Percentiles rank a stretch among this genome's conserved stretches.
These are phyloP conservation scores for Calliopsis andreniformis DNA, from an alignment of 1,140 invertebrate species.

Conservation along the genomic window DNA sequence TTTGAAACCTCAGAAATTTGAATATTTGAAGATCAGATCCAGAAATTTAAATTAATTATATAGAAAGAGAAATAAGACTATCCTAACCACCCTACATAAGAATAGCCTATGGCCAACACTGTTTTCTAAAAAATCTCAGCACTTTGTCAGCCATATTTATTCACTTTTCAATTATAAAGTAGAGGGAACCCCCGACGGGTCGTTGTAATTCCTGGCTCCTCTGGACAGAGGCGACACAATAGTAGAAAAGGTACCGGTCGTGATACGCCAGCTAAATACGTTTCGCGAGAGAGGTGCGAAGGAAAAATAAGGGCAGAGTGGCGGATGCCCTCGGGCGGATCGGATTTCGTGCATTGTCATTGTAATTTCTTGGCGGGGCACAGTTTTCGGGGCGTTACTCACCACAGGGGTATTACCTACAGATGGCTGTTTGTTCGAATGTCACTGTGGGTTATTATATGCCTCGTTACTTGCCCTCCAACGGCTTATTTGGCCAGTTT, in stretches of 20 bases:
- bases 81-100: no score
- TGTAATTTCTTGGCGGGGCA: conserved; percentile 79
- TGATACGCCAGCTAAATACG: conserved; percentile 38
- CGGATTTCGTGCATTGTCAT: conserved; percentile 80
- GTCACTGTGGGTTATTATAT: conserved; percentile 79
- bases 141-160: not conserved
- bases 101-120: no score
- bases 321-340: conserved; percentile 78
- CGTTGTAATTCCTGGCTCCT: conserved; percentile 38
- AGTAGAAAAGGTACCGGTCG: conserved; percentile 64
- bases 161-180: not conserved
- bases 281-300: conserved; percentile 38
- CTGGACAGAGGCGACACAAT: conserved; percentile 64
- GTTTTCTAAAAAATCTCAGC: no score
- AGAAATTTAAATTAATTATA: no score
- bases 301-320: conserved; percentile 64
- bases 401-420: conserved; percentile 80
- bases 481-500: conserved; percentile 72
- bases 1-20: no score
- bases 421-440: conserved; percentile 81
- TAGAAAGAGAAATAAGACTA: no score
- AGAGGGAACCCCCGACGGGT: conserved; percentile 26
- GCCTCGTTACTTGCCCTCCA: conserved; percentile 76
- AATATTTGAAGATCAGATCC: no score
- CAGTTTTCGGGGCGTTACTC: conserved; percentile 80